Base-by-base conservation (phyloP, 2,888 invertebrate genomes). In the Polyploca ridens region DNA sequence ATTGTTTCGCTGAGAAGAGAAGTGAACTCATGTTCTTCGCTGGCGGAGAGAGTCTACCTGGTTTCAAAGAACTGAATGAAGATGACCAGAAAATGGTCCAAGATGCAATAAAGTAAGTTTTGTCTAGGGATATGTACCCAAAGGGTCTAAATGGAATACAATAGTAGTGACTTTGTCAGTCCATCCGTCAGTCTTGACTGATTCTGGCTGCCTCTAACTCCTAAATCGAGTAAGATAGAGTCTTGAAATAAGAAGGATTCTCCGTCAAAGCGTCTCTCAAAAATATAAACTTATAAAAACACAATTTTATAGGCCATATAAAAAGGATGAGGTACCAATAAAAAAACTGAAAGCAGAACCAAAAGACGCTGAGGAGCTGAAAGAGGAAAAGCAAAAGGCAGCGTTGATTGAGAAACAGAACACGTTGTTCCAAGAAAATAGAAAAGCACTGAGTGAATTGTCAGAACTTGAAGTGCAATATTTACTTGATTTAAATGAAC, bases 1-100 rank as follows among this genome's bases (percentile, higher is more conserved):
- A 97, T 67, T 99, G 99, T 85, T 99, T 99, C 91, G 96, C 95
- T 0, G 96, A 97, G 80, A 77, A 88, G 0, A 94, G 98, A 54
- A 94, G 95, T 27, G 96, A 97, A 10, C 88, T 98, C 3, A 95
- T 96, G 16, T 99, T 96, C 89, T 96, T 95, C 82, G 97, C 95
- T 49, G 91, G 94, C 13, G 98, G 97, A 0, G 96, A 96, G 67
- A 91, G 92, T 76, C 88, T 99, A 33, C 96, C 97, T n/a, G 99
- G 99, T 0, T 97, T 96, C 83, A 94, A 95, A 14, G 83, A 84
- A 0, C 90, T 99, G 4, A 95, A 91, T 10, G 94, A 95, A 71
- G 97, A 97, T n/a, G 98, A 98, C 83, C 95, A 97, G 83, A 83
- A 88, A 13, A 90, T 93, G 62, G 91, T 98, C 0, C 95, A 95